Evolutionary conservation across 2,888 invertebrate genomes (phyloP), one percentile per base, ranked within the genome.

Genomic region (Xylota segnis): DNA sequence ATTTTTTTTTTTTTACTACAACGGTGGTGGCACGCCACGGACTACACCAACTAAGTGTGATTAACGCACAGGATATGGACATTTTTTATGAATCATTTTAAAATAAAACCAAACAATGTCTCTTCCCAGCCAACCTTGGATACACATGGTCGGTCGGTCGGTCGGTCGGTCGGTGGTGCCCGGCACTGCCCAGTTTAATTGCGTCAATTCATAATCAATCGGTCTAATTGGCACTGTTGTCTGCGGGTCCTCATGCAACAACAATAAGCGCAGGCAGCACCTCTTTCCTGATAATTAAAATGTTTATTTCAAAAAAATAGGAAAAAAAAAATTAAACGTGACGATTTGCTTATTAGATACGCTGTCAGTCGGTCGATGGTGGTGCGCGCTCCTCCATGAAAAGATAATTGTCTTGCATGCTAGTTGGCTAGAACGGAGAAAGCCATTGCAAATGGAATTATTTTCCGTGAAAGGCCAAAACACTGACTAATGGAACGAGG

Each of bases 391-490:
- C 23, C 23, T 52, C 10, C 29, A 65, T 50, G 54, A 68, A 58
- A 65, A 10, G 63, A 52, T 84, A 83, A 84, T 84, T 58, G 65
- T 70, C 56, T 74, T 74, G 78, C 83, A 79, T 84, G 79, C 58
- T 54, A 32, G 43, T 7, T 7, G 18, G 40, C 40, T 34, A 18
- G 37, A 23, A 29, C 9, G 23, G 43, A 45, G 23, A 9, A 43
- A n/a, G 61, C 59, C 23, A 58, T 70, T 70, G 43, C 43, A 27
- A 52, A 29, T n/a, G 45, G 16, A 59, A 10, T 68, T 43, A 59
- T 76, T 66, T 50, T 59, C 68, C 40, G 58, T 76, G 58, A 68
- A 76, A 58, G 58, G 66, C 23, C 58, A 47, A 47, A 23, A 59
- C 7, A 40, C 14, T 40, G 23, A 16, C n/a, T n/a, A 27, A 27